Evolutionary conservation across 2,888 invertebrate genomes (phyloP).

Genomic region (Dione juno): DNA sequence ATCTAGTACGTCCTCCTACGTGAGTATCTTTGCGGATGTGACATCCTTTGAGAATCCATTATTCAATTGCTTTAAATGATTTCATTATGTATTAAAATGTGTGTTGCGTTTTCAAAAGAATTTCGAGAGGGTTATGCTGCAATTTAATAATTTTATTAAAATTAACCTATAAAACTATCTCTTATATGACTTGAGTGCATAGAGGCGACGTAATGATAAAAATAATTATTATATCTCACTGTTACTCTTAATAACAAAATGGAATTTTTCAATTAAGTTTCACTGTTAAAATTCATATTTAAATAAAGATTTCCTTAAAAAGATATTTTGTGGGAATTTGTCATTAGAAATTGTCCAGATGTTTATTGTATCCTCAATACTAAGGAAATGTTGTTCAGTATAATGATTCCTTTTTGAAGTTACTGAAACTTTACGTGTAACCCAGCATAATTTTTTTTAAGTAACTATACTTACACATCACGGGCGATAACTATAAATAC

Average conservation of each 20-base stretch:
- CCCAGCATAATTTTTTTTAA: no score
- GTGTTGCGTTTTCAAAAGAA: neutral
- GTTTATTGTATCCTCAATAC: no score
- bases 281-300: neutral
- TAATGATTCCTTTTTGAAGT: no score
- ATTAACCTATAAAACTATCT: constrained; percentile 15
- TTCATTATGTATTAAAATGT: constrained; percentile 9
- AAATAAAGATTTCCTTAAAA: no score
- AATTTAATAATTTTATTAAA: neutral
- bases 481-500: no score
- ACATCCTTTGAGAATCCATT: constrained; percentile 73
- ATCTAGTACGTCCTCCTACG: constrained; percentile 92
- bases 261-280: neutral
- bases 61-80: constrained; percentile 70
- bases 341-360: no score
- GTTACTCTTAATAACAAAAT: neutral
- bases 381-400: no score
- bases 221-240: constrained; percentile 1
- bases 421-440: no score
- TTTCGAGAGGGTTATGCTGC: no score
- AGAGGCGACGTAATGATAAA: neutral
- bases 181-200: neutral
- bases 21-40: constrained; percentile 83
- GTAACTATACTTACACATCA: no score
- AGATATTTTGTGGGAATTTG: no score